Base-by-base conservation (phyloP, 2,113 vertebrate species). In the Vidua chalybeata region DNA sequence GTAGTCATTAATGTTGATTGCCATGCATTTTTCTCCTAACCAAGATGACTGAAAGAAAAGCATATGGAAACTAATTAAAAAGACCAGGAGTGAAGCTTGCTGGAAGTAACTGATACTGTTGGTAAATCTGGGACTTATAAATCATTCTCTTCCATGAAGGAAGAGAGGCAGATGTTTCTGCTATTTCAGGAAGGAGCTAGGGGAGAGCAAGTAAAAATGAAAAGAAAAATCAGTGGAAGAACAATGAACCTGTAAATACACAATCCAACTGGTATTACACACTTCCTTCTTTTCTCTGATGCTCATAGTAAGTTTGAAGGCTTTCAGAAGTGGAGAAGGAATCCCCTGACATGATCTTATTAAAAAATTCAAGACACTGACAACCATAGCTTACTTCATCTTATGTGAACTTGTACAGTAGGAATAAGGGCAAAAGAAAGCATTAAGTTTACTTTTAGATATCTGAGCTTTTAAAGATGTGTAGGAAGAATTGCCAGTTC, bases 41-140 rank as follows among this genome's bases (percentile, higher is more conserved):
- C 90, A 93, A 93, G 73, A 94, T 90, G 96, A 96, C 90, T 86
- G 73, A 95, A 93, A 94, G 85, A 95, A 95, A 96, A 96, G 62
- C 94, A 97, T 95, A 94, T 97, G 97, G 97, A 98, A 98, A 97
- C 93, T 96, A 97, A 97, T 98, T 98, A 97, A 97, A 97, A 98
- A 97, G 89, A 97, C 49, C 30, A 72, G 91, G 91, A 97, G 66
- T 66, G 93, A 97, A 80, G 96, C 94, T 97, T 97, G 73, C 90
- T 97, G 91, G 43, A 71, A 97, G 96, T 96, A 98, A 97, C 84
- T 73, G 97, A 98, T 97, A 97, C 95, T 94, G 61, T 94, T 97
- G 94, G 94, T 96, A 94, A 97, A 97, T 98, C 97, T 97, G 97
- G 94, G 92, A 96, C 85, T 97, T 89, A 96, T 97, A 98, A 97